Evolutionary conservation across 2,797 vertebrate genomes (phyloP).

Genomic region (Pseudochirops cupreus): DNA sequence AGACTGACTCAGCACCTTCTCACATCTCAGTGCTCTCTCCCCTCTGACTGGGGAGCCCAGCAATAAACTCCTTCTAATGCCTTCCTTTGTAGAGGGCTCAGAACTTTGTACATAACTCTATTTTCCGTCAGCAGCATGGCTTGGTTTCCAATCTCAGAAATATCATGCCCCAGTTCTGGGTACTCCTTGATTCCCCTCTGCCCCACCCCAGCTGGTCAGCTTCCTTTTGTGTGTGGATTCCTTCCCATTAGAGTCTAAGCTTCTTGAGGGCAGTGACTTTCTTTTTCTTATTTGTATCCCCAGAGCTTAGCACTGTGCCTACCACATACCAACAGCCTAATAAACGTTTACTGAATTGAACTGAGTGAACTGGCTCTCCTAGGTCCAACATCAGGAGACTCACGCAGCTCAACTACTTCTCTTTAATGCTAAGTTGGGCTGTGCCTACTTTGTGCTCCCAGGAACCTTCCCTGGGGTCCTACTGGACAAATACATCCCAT

Average conservation of each 20-base stretch:
- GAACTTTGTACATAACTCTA: neutral
- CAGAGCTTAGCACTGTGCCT: neutral
- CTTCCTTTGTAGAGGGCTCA: neutral
- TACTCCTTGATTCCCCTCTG: neutral
- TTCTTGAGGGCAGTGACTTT: neutral
- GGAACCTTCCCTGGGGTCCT: too few relatives aligned
- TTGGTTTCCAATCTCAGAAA: neutral
- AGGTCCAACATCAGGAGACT: too few relatives aligned
- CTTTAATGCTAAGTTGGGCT: too few relatives aligned
- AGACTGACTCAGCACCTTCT: conserved; percentile 5
- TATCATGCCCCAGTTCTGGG: neutral
- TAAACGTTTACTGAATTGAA: neutral
- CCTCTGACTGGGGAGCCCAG: neutral
- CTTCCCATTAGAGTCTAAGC: neutral
- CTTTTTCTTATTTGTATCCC: neutral
- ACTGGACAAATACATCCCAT: too few relatives aligned
- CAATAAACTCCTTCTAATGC: neutral
- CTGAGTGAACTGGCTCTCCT: too few relatives aligned
- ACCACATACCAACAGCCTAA: neutral
- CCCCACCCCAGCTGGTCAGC: neutral
- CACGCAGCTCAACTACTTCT: too few relatives aligned
- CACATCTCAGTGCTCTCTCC: neutral
- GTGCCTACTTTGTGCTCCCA: too few relatives aligned
- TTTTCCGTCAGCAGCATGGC: neutral
- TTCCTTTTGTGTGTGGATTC: neutral